phyloP scores from a whole-genome alignment of 2,888 invertebrate genomes.

The Eupithecia insigniata region DNA sequence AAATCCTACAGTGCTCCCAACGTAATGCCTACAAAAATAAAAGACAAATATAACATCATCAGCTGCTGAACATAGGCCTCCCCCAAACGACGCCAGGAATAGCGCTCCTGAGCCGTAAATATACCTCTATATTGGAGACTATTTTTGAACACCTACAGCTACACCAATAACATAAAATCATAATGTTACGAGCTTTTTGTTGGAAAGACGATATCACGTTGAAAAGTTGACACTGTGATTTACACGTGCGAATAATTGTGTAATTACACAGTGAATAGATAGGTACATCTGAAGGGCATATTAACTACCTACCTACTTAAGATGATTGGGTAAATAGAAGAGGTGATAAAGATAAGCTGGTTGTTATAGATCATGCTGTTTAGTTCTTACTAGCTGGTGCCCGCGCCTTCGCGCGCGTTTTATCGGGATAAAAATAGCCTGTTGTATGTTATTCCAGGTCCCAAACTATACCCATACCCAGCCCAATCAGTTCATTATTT shows the following conservation, averaged over 20 bases:
- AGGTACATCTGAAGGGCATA: background rate
- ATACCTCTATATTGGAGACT: background rate
- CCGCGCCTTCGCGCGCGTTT: no score
- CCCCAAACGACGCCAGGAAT: no score
- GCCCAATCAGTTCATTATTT: no score
- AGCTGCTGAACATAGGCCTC: no score
- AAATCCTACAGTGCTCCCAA: no score
- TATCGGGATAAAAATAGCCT: no score
- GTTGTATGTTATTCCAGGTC: no score
- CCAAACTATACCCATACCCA: no score
- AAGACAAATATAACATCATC: no score
- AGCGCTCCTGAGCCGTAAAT: no score
- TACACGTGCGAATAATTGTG: background rate
- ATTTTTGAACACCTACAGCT: background rate
- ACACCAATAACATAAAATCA: background rate
- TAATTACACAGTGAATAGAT: background rate
- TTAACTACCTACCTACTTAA: background rate
- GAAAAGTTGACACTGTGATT: background rate
- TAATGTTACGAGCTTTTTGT: background rate
- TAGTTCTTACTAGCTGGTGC: no score
- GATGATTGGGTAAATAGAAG: slow-evolving; percentile 3
- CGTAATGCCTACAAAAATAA: background rate
- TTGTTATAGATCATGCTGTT: background rate
- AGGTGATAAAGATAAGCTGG: slow-evolving; percentile 3
- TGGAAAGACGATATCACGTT: background rate